Evolutionary conservation across 2,797 vertebrate genomes (phyloP).

Genomic region (Tokudaia tokunoshimensis): DNA sequence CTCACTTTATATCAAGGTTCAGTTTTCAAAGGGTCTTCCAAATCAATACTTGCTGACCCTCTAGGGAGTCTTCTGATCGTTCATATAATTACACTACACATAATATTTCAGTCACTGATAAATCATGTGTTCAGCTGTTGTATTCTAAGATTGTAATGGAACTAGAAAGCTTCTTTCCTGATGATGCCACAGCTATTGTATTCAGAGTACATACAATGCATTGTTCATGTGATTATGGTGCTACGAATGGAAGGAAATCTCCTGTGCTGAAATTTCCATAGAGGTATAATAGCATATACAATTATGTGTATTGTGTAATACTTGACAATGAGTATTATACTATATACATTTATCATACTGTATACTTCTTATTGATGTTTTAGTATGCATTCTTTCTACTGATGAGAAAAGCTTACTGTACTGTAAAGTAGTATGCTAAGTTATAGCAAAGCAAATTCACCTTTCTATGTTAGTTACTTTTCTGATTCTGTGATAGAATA

Average conservation of each 20-base stretch:
- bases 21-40: constrained; percentile 43
- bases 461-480: not conserved
- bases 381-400: not conserved
- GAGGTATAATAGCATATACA: not conserved
- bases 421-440: not conserved
- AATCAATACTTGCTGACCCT: constrained; percentile 11
- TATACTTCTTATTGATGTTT: not conserved
- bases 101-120: not conserved
- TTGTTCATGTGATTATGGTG: not conserved
- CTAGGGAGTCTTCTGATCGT: not conserved
- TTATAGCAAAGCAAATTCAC: not conserved
- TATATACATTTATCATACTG: not conserved
- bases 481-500: not conserved
- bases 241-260: not conserved
- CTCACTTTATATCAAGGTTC: constrained; percentile 4
- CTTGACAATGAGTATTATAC: not conserved
- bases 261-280: not conserved
- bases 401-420: not conserved
- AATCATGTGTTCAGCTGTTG: not conserved
- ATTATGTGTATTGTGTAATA: not conserved
- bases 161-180: not conserved
- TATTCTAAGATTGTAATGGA: not conserved
- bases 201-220: not conserved
- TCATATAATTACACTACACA: not conserved
- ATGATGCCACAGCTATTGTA: not conserved